Evolutionary conservation across 1,140 invertebrate genomes (phyloP), one percentile per base, ranked within the genome.

Genomic region (Hesperophylax magnus): DNA sequence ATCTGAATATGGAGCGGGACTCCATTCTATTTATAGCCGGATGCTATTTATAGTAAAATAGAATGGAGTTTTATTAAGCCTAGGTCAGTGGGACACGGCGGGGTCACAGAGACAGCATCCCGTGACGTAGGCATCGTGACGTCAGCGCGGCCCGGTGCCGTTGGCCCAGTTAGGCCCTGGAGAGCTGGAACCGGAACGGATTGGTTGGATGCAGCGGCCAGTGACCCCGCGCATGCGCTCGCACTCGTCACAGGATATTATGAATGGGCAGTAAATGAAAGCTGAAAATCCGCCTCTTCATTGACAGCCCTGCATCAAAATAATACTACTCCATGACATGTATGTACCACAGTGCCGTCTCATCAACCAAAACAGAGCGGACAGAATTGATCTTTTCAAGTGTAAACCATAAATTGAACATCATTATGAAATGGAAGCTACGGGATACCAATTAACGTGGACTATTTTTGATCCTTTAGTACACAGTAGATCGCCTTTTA

Each of bases 21-120:
- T 24, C 18, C 7, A 18, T 61, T 61, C 58, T 61, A 61, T 61
- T 61, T 61, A 61, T 61, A 61, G 58, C 18, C 58, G 39, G 11
- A 47, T 47, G 39, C 39, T 47, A 61, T 61, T 61, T 61, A 11
- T 24, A 18, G 18, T 14, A 11, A 22, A 61, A 61, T 24, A 22
- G 18, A 20, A 61, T 24, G 9, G 20, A 14, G 58, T 24, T 61
- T 22, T 61, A 22, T 22, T 1, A 20, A 24, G 58, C 18, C 58
- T 3, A 61, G 18, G 58, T 20, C 58, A 61, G 18, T 24, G 58
- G 58, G 56, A 20, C 56, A 60, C 18, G 17, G 56, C 4, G 34
- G 34, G 56, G 58, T 61, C 56, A 60, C 18, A 9, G 58, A 17
- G 17, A 22, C 18, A 17, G 58, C 18, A 47, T 11, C 34, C 39